phyloP scores from a whole-genome alignment of 2,113 vertebrate species.

The Cathartes aura region DNA sequence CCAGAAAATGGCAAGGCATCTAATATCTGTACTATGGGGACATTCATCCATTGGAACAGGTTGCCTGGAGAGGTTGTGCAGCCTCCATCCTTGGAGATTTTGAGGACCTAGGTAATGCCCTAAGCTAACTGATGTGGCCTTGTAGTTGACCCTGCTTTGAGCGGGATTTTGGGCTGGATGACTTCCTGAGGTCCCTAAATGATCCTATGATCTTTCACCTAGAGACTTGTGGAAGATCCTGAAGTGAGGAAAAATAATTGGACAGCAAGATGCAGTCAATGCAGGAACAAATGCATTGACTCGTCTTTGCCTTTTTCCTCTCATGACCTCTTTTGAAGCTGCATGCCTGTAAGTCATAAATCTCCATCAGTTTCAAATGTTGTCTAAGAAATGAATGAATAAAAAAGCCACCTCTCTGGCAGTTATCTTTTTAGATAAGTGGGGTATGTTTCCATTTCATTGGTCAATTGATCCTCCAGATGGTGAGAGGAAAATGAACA shows the following conservation, averaged over 20 bases:
- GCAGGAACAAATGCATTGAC: neutral
- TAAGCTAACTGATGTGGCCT: neutral
- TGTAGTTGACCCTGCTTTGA: neutral
- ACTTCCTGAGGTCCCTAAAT: neutral
- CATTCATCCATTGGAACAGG: neutral
- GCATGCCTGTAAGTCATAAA: neutral
- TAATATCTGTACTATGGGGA: neutral
- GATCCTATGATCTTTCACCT: neutral
- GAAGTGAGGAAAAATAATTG: neutral
- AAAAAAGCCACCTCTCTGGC: neutral
- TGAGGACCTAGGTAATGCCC: neutral
- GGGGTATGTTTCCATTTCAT: neutral
- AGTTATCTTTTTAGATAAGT: neutral
- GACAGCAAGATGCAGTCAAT: neutral
- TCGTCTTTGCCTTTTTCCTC: neutral
- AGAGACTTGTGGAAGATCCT: neutral
- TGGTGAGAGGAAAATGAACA: neutral
- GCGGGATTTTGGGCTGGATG: neutral
- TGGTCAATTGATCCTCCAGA: slow-evolving; percentile 35
- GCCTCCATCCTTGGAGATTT: neutral
- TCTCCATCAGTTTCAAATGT: neutral
- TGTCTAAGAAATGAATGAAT: neutral
- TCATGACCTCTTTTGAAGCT: neutral
- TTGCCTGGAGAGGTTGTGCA: neutral
- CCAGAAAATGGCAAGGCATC: neutral